phyloP scores from a whole-genome alignment of 2,113 vertebrate genomes.

The Scomber colias region DNA sequence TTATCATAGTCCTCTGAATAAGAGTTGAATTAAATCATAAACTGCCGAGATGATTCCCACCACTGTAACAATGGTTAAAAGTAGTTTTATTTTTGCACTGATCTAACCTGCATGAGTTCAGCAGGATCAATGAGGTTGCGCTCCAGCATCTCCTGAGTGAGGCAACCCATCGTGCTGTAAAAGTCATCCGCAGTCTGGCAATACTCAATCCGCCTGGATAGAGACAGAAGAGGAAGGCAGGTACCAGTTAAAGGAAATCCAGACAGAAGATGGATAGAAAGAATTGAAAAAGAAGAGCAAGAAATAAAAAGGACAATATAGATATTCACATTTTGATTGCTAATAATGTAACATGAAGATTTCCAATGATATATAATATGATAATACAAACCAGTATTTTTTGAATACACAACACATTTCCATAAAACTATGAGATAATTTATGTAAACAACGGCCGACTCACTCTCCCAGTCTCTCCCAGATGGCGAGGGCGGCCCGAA shows the following conservation, averaged over 20 bases:
- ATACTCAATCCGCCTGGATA: slow-evolving; percentile 91
- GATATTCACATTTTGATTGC: not conserved
- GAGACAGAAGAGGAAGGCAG: not conserved
- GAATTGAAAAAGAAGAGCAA: not conserved
- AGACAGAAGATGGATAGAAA: not conserved
- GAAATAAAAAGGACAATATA: not conserved
- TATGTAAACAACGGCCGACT: slow-evolving; percentile 71
- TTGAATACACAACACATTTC: too few species aligned
- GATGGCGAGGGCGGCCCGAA: slow-evolving; percentile 95
- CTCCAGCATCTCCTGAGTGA: slow-evolving; percentile 98
- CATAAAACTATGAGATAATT: not conserved
- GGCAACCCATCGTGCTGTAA: slow-evolving; percentile 96
- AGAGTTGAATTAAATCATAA: too few species aligned
- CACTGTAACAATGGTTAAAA: not conserved
- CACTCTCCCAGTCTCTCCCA: slow-evolving; percentile 97
- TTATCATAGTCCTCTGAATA: too few species aligned
- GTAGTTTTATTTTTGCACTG: not conserved
- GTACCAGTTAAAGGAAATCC: too few species aligned
- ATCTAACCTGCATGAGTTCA: slow-evolving; percentile 94
- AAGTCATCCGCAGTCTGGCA: slow-evolving; percentile 97
- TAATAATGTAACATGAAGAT: too few species aligned
- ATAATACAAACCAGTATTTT: too few species aligned
- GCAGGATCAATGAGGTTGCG: slow-evolving; percentile 91
- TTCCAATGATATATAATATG: too few species aligned
- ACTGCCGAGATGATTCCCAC: too few species aligned